Base-by-base conservation (phyloP, 1,140 invertebrate species). In the Cotesia chilonis region DNA sequence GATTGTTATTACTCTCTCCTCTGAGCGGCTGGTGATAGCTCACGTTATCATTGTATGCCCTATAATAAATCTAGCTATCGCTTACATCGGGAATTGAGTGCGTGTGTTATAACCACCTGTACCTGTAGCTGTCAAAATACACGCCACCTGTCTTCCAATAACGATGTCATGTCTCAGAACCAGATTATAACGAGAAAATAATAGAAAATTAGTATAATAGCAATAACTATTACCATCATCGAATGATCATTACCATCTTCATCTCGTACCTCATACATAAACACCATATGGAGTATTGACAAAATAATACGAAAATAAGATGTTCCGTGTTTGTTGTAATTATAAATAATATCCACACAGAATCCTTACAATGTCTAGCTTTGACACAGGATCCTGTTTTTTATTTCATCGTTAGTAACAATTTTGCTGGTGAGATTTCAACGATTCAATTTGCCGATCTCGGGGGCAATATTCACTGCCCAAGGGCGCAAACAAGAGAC, bases 371-470 rank as follows among this genome's bases (percentile, higher is more conserved):
- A 47, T 47, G 41, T 47, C 41, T 47, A 47, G 41, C 41, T 59
- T 20, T 59, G 57, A 59, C 57, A 59, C 57, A 28, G 28, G 9
- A 28, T 28, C 3, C 28, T 28, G 28, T 59, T 9, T 28, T 59
- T 59, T 59, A 28, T 17, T 20, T 28, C 57, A 59, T 59, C 57
- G 57, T 59, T 59, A 59, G 57, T 59, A 28, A 17, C 7, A 20
- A 59, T 59, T 41, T 59, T 59, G 10, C 14, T 68, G 60, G 54
- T 61, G 17, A 52, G 72, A 74, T 72, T 76, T 72, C n/a, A 83
- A 85, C 83, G 83, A 85, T 85, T 87, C 84, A 86, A 87, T 85
- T 87, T 86, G 81, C 76, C 79, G 76, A 75, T 75, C 69, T 65
- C 71, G 76, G 79, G 80, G 17, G 52, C 80, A 80, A 83, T 79